phyloP scores from a whole-genome alignment of 2,797 vertebrate species.

The Acanthurus lineatus region DNA sequence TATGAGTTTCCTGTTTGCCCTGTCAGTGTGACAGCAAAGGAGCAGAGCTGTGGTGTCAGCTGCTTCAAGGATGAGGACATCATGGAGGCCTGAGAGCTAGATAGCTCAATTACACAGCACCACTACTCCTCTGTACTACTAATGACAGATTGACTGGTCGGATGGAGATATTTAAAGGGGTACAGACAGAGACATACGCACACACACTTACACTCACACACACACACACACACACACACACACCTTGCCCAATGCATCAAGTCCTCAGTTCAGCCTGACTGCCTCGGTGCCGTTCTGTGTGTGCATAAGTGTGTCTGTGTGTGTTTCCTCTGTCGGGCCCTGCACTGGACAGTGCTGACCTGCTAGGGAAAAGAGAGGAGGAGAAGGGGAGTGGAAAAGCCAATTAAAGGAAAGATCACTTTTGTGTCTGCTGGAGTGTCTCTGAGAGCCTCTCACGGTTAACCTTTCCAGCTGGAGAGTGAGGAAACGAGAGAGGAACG shows the following conservation, averaged over 20 bases:
- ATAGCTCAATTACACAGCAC: conserved; percentile 78
- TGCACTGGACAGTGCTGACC: conserved; percentile 82
- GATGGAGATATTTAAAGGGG: conserved; percentile 76
- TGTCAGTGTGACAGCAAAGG: conserved; percentile 64
- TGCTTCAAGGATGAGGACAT: conserved; percentile 79
- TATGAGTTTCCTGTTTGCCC: conserved; percentile 64
- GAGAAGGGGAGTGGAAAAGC: conserved; percentile 85
- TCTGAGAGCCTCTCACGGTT: conserved; percentile 83
- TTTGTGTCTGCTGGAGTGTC: conserved; percentile 84
- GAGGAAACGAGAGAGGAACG: conserved; percentile 79
- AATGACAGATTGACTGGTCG: conserved; percentile 74
- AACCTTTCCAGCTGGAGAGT: conserved; percentile 84
- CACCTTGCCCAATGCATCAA: conserved; percentile 55
- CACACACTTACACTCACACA: conserved; percentile 38
- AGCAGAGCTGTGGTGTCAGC: conserved; percentile 64
- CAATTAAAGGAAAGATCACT: conserved; percentile 91
- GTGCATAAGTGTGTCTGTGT: conserved; percentile 34
- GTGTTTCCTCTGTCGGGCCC: conserved; percentile 68
- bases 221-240: conserved; percentile 32
- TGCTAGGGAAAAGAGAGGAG: conserved; percentile 81
- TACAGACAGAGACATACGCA: conserved; percentile 32
- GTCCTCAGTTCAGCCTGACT: conserved; percentile 82
- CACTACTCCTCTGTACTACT: conserved; percentile 67
- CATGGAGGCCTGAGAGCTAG: conserved; percentile 68
- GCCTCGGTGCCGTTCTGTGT: conserved; percentile 54